Evolutionary conservation across 2,113 vertebrate genomes (phyloP).

Genomic region (Sterrhoptilus dennistouni): DNA sequence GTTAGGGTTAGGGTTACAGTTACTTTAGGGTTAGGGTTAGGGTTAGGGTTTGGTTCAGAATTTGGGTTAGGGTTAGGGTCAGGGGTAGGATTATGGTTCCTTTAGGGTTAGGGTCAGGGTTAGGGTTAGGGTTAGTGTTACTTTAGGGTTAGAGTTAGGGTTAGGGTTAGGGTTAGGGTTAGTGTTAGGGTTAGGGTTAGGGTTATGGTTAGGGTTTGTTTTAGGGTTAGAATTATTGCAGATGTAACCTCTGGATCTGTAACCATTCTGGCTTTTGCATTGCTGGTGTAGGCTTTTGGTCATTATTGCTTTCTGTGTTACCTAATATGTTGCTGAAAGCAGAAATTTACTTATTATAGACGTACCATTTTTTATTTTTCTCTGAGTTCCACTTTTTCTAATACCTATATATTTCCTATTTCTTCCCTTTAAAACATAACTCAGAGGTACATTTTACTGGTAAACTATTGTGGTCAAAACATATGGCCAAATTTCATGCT

Average conservation of each 20-base stretch:
- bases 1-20: no score
- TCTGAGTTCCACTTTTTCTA: slow-evolving; percentile 7
- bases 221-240: neutral
- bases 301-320: neutral
- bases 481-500: neutral
- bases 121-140: no score
- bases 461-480: neutral
- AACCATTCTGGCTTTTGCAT: neutral
- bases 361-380: neutral
- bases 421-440: slow-evolving; percentile 51
- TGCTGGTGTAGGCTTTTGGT: neutral
- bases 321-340: neutral
- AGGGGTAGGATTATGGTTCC: no score
- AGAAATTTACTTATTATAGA: neutral
- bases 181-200: no score
- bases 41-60: no score
- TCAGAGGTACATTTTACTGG: neutral
- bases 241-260: neutral
- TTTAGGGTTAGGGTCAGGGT: no score
- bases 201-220: no score
- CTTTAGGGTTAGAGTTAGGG: no score
- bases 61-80: no score
- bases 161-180: no score
- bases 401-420: neutral
- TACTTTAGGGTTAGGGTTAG: no score